Percentiles rank a stretch among this genome's conserved stretches.
Conservation (phyloP, 1,140 invertebrate species). For the Teleopsis dalmanni region DNA sequence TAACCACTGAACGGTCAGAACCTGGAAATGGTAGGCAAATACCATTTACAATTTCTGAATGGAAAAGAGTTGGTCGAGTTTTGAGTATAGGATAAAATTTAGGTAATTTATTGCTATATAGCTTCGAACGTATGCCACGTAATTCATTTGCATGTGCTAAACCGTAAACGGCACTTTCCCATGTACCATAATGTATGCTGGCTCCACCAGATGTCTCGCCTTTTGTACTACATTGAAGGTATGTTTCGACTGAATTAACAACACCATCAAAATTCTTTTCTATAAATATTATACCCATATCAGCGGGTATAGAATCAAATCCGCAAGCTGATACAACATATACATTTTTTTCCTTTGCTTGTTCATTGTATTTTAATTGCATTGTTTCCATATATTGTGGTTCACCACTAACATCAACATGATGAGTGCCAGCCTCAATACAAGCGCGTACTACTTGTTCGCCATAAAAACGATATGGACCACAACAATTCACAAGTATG, state of each 20-base stretch:
- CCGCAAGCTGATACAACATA: slow-evolving; percentile 86
- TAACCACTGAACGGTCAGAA: slow-evolving; percentile 69
- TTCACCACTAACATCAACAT: slow-evolving; percentile 89
- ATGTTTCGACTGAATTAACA: slow-evolving; percentile 70
- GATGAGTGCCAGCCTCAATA: slow-evolving; percentile 69
- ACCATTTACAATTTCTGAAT: slow-evolving; percentile 48
- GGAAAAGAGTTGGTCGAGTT: slow-evolving; percentile 51
- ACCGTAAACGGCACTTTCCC: slow-evolving; percentile 71
- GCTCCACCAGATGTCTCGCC: slow-evolving; percentile 29
- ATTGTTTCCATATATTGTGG: slow-evolving; percentile 82
- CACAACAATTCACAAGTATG: slow-evolving; percentile 75
- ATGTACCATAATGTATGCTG: slow-evolving; percentile 67
- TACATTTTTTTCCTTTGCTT: slow-evolving; percentile 67
- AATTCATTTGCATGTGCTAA: slow-evolving; percentile 59
- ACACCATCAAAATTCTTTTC: slow-evolving; percentile 67
- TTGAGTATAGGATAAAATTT: slow-evolving; percentile 54
- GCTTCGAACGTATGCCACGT: slow-evolving; percentile 51
- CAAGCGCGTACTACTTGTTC: slow-evolving; percentile 89
- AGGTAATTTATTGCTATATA: slow-evolving; percentile 60
- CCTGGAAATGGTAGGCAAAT: slow-evolving; percentile 70
- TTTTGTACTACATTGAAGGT: slow-evolving; percentile 47
- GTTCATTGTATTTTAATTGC: slow-evolving; percentile 69
- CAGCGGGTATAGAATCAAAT: slow-evolving; percentile 81
- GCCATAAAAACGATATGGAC: slow-evolving; percentile 83
- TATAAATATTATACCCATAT: slow-evolving; percentile 71